phyloP scores from a whole-genome alignment of 2,113 vertebrate species.

The Otolemur garnettii region DNA sequence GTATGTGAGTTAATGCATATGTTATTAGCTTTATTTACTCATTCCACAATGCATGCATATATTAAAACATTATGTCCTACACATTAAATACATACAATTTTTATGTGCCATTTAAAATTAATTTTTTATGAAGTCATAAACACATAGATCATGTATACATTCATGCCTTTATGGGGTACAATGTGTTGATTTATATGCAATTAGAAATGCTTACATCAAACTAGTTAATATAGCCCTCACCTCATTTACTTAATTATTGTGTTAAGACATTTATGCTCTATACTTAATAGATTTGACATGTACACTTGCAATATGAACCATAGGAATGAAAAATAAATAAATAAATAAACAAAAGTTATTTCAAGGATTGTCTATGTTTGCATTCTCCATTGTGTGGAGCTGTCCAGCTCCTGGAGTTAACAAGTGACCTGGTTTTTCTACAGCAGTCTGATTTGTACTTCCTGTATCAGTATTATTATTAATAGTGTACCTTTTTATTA shows the following conservation, averaged over 20 bases:
- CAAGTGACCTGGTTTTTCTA: background rate
- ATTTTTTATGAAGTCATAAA: no score
- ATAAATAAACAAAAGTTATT: background rate
- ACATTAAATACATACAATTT: background rate
- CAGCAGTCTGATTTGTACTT: background rate
- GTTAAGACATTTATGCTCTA: no score
- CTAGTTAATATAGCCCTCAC: no score
- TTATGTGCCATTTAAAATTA: background rate
- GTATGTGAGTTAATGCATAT: background rate
- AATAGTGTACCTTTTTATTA: background rate
- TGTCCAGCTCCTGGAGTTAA: background rate
- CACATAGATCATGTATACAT: no score
- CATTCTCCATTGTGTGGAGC: background rate
- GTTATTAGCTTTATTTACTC: background rate
- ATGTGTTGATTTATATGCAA: no score
- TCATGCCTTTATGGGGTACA: no score
- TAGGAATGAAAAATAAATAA: no score
- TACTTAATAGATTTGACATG: no score
- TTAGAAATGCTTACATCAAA: no score
- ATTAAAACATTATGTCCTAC: background rate
- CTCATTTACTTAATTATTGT: no score
- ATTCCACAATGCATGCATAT: background rate
- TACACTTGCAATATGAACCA: no score
- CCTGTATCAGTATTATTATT: background rate
- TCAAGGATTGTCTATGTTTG: background rate